These are phyloP conservation scores for Atherinomorus stipes DNA, from an alignment of 2,113 vertebrate species.

Conservation along the genomic window DNA sequence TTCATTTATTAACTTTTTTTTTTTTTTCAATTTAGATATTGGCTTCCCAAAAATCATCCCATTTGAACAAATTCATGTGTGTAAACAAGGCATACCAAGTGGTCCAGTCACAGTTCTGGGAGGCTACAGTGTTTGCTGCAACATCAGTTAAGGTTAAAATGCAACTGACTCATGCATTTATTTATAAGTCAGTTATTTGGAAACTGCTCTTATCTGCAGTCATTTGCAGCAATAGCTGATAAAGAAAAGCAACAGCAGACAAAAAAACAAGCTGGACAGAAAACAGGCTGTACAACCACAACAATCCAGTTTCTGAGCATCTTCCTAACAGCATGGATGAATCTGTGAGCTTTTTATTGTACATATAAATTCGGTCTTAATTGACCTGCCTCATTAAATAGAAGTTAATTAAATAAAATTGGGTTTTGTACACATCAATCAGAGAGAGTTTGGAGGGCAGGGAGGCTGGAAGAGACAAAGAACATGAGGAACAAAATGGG, in stretches of 20 bases:
- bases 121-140: too few relatives aligned
- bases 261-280: neutral
- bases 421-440: slow-evolving; percentile 2
- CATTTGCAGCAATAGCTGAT: neutral
- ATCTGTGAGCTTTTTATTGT: neutral
- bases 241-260: neutral
- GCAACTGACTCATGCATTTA: neutral
- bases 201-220: too few relatives aligned
- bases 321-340: neutral
- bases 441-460: neutral
- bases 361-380: slow-evolving; percentile 35
- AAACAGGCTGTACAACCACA: neutral
- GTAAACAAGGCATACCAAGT: too few relatives aligned
- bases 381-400: slow-evolving; percentile 27
- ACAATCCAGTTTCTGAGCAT: neutral
- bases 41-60: too few relatives aligned
- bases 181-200: neutral
- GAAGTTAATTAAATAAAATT: slow-evolving; percentile 36
- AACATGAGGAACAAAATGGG: neutral
- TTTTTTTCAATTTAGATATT: too few relatives aligned
- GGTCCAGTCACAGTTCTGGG: too few relatives aligned
- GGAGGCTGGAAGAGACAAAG: slow-evolving; percentile 7
- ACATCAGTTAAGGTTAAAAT: neutral
- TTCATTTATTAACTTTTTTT: too few relatives aligned
- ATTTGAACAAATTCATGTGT: too few relatives aligned